Evolutionary conservation across 2,888 invertebrate genomes (phyloP).

Genomic region (Odontothrips loti): DNA sequence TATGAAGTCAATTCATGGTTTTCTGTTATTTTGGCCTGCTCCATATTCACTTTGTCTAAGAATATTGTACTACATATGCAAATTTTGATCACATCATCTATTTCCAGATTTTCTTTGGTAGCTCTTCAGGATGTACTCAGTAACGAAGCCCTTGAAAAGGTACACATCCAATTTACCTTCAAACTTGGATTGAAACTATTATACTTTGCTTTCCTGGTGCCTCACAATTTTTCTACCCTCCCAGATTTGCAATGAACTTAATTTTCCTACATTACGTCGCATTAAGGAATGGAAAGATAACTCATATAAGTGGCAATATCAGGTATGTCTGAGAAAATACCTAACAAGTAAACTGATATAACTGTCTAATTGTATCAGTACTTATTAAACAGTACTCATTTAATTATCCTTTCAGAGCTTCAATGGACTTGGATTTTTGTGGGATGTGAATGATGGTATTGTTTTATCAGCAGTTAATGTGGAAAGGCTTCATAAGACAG

Average conservation of each 20-base stretch:
- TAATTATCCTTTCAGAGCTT: constrained; percentile 37
- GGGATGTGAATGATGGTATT: constrained; percentile 46
- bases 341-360: neutral
- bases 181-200: too few relatives aligned
- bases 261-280: constrained; percentile 58
- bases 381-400: neutral
- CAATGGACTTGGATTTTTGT: constrained; percentile 47
- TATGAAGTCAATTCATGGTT: too few relatives aligned
- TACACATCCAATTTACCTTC: constrained; percentile 43
- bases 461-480: constrained; percentile 33
- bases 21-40: neutral
- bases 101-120: constrained; percentile 62
- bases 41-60: neutral
- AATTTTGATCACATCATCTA: neutral
- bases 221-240: too few relatives aligned
- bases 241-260: constrained; percentile 62
- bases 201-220: too few relatives aligned
- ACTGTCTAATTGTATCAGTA: constrained; percentile 1
- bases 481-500: constrained; percentile 37
- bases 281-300: constrained; percentile 62
- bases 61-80: neutral
- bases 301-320: constrained; percentile 58
- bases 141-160: constrained; percentile 61
- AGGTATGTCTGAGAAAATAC: neutral
- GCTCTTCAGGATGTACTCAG: constrained; percentile 70